Base-by-base conservation (phyloP, 2,113 vertebrate genomes). In the Mastomys coucha region DNA sequence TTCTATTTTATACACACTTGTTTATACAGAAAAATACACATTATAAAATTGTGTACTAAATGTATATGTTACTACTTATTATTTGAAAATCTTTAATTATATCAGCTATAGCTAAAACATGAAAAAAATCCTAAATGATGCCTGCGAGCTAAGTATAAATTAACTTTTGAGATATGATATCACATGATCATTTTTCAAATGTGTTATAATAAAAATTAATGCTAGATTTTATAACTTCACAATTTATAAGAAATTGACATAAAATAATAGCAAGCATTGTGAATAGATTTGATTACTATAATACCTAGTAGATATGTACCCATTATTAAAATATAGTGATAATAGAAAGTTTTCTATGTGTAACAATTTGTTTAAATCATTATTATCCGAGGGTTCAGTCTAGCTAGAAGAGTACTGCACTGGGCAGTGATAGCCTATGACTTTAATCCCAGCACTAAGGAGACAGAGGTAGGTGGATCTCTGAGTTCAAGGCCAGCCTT, bases 51-150 rank as follows among this genome's bases (percentile, higher is more conserved):
- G 77, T 97, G 88, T 93, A 89, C 87, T 95, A 87, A 95, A 63
- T 73, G 14, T 70, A 2, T 73, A 0, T 12, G 93, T 97, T 85
- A 16, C n/a, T 91, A 91, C 94, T 93, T 93, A 89, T n/a, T 96
- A 7, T 86, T 96, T 36, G 86, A 45, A 95, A 86, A 70, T 97
- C 42, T 96, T 1, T 58, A 98, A 86, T 33, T n/a, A 10, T 82
- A 84, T 58, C 45, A 75, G 9, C 53, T 63, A 81, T 22, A 98
- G 98, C 93, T 86, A 95, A 95, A 98, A 97, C 8, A 88, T 97
- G 60, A 97, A 93, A 95, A 95, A 97, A 97, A 84, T 95, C 63
- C 94, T 97, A 94, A 51, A 94, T 94, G 76, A 95, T 97, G 85
- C 91, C 91, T 96, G 94, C 97, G 87, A 31, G 94, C 88, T 42